Conservation (phyloP, 1,140 invertebrate genomes). For the Drosophila nebulosa region DNA sequence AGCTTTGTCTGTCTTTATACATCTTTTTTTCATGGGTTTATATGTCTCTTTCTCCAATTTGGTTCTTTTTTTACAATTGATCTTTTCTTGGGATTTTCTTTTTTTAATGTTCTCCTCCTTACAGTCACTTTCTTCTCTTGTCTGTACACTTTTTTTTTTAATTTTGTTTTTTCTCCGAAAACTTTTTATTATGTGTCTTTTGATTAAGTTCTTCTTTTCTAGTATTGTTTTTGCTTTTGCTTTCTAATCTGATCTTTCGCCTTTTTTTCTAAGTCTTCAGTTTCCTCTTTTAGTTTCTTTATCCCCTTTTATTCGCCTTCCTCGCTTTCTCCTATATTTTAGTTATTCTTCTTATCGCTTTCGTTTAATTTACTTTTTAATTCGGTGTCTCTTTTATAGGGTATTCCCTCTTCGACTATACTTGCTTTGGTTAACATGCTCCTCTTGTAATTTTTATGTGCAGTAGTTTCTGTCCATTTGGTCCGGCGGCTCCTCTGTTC, state of each 20-base stretch:
- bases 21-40: too few species aligned
- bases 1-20: too few species aligned
- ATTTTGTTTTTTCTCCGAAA: neutral
- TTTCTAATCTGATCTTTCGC: too few species aligned
- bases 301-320: too few species aligned
- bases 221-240: neutral
- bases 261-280: too few species aligned
- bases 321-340: too few species aligned
- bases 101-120: too few species aligned
- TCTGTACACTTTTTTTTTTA: neutral
- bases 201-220: neutral
- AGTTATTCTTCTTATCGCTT: neutral
- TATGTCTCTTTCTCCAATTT: too few species aligned
- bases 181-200: neutral
- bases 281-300: too few species aligned
- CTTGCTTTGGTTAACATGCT: neutral
- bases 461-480: slow-evolving; percentile 50
- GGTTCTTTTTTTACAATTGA: too few species aligned
- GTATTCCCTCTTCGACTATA: neutral
- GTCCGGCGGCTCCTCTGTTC: neutral
- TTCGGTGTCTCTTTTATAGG: too few species aligned
- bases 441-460: slow-evolving; percentile 55
- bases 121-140: neutral
- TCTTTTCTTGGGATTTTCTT: too few species aligned
- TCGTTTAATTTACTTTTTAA: neutral